phyloP scores from a whole-genome alignment of 2,888 invertebrate genomes.

The Gryllus longicercus region DNA sequence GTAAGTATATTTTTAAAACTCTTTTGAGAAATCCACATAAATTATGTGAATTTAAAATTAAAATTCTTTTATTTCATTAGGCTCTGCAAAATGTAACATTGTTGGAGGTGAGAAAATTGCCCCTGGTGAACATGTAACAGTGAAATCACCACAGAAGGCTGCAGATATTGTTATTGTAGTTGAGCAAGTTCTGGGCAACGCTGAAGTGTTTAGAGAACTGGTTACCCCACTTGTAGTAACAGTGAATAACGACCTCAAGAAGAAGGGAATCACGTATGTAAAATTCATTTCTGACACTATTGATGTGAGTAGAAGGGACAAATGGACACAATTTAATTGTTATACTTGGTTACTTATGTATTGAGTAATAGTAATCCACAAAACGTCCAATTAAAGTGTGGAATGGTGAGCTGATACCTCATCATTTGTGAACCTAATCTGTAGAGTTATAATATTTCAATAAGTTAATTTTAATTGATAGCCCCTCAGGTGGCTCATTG shows the following conservation, averaged over 20 bases:
- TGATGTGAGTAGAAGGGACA: not conserved
- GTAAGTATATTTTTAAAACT: not conserved
- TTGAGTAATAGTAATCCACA: no score
- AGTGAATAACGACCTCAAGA: conserved; percentile 58
- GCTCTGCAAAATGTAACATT: conserved; percentile 22
- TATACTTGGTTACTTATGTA: no score
- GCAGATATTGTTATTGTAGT: conserved; percentile 79
- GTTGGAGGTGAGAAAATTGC: conserved; percentile 49
- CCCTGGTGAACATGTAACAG: conserved; percentile 61
- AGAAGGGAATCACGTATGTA: conserved; percentile 56
- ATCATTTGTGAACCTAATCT: not conserved
- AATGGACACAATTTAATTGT: no score
- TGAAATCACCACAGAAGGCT: conserved; percentile 66
- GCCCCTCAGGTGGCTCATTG: no score
- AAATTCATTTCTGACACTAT: not conserved
- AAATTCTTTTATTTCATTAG: not conserved
- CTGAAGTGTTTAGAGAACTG: conserved; percentile 61
- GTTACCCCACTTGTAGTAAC: conserved; percentile 59
- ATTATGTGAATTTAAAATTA: no score
- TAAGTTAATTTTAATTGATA: no score
- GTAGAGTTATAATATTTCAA: no score
- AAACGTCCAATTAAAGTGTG: not conserved
- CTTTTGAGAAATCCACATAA: no score
- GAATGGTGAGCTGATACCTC: not conserved
- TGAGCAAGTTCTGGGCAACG: conserved; percentile 63